Conservation (phyloP, 2,113 vertebrate genomes). For the Grus americana region DNA sequence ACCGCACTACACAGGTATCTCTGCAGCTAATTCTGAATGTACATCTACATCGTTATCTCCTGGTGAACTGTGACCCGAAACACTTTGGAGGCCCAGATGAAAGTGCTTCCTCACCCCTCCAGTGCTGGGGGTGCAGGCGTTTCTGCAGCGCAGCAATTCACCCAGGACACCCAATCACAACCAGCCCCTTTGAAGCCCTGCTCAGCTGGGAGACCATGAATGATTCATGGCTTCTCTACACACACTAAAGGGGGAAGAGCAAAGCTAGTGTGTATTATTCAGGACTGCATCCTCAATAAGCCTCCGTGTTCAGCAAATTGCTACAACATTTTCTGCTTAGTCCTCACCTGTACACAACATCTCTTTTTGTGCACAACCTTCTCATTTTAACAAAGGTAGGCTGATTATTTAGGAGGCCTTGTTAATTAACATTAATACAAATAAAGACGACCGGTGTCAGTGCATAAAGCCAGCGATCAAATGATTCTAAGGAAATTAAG, state of each 20-base stretch:
- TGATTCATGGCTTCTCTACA: constrained; percentile 90
- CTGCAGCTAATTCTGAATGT: constrained; percentile 83
- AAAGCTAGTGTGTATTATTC: constrained; percentile 87
- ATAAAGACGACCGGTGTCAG: neutral
- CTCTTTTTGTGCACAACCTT: constrained; percentile 63
- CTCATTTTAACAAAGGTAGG: constrained; percentile 71
- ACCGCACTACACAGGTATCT: constrained; percentile 84
- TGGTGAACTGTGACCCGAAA: constrained; percentile 85
- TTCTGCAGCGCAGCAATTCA: constrained; percentile 87
- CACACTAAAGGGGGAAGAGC: constrained; percentile 86
- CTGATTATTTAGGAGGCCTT: constrained; percentile 56
- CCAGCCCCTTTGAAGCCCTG: constrained; percentile 90
- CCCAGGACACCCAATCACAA: constrained; percentile 89
- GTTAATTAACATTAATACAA: constrained; percentile 56
- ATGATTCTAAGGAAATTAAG: neutral
- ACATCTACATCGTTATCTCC: constrained; percentile 86
- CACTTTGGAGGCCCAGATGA: constrained; percentile 86
- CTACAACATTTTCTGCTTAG: constrained; percentile 83
- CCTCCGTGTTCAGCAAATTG: constrained; percentile 86
- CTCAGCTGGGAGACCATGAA: constrained; percentile 93
- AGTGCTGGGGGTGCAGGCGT: constrained; percentile 81
- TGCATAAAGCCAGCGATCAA: neutral
- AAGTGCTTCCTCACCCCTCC: constrained; percentile 85
- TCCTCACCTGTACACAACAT: constrained; percentile 80
- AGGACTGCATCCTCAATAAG: constrained; percentile 85